Base-by-base conservation (phyloP, 2,113 vertebrate species). In the Chamaetylas fuelleborni region DNA sequence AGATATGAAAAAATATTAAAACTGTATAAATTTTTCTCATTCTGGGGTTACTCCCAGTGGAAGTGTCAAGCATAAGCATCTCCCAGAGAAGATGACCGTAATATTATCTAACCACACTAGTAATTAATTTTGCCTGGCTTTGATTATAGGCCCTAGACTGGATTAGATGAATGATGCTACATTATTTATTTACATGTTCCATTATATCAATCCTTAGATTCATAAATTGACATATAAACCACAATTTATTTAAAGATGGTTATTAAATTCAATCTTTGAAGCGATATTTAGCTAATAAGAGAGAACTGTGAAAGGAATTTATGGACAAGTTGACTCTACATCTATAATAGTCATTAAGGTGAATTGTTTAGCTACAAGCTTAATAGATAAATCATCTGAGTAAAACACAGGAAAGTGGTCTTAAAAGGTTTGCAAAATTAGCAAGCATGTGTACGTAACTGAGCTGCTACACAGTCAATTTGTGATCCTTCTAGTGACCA, bases 341-440 rank as follows among this genome's bases (percentile, higher is more conserved):
- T 57, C 33, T 94, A 18, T 83, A 60, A 38, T 22, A 77, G 79
- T 81, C 90, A 91, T 88, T 93, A 95, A 90, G 51, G 86, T 84
- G 82, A 95, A 74, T 26, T 94, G 47, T 91, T 96, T 58, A 87
- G 71, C 88, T 95, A 92, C 48, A 96, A 97, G 95, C 28, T 24
- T 66, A 86, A 73, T 14, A 85, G 56, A 86, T 53, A 94, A 94
- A 95, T 72, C 6, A 34, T 72, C 73, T 43, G 12, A 90, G 26
- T 56, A 79, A 93, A 91, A 71, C 81, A 66, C 5, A 72, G 67
- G 33, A 86, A 93, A 48, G 11, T 88, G 31, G 3, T 64, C 65
- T 78, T 71, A 78, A 93, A 95, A 93, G 12, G 26, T 62, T 47
- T 86, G 22, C 22, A 56, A 72, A 76, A 86, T 45, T 66, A 90